Evolutionary conservation across 1,140 invertebrate species (phyloP).

Genomic region (Kradibia gibbosae): DNA sequence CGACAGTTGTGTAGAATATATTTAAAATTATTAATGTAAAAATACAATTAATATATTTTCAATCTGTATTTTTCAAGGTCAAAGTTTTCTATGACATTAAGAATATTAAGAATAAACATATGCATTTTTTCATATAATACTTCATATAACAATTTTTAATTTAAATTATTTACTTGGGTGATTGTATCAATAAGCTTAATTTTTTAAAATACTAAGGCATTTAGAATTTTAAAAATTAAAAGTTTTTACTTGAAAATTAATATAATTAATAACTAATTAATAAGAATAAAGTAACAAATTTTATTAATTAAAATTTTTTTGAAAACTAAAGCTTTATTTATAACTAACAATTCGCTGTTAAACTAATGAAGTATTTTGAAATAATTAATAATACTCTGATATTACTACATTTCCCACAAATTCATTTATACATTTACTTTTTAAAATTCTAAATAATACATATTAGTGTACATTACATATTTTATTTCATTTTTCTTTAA

Average conservation of each 20-base stretch:
- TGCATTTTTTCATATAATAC: no score
- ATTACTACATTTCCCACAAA: not conserved
- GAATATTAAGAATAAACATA: no score
- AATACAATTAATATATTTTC: no score
- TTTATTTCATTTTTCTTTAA: constrained; percentile 1
- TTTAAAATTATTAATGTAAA: no score
- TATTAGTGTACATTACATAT: constrained; percentile 15
- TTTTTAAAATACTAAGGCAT: not conserved
- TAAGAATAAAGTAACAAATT: not conserved
- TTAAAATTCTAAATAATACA: constrained; percentile 1
- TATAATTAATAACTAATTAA: not conserved
- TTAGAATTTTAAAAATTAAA: not conserved
- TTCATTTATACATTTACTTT: constrained; percentile 3
- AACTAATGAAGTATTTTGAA: constrained; percentile 10
- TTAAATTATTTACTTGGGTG: not conserved
- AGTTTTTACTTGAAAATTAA: not conserved
- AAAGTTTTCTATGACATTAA: no score
- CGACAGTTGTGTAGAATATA: no score
- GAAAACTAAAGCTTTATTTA: constrained; percentile 7
- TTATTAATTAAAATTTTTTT: not conserved
- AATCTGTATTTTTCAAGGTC: no score
- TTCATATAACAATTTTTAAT: not conserved
- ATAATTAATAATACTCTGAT: constrained; percentile 26
- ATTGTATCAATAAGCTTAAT: not conserved
- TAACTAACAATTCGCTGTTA: not conserved